phyloP scores from a whole-genome alignment of 2,113 vertebrate species.

The Stegostoma tigrinum region DNA sequence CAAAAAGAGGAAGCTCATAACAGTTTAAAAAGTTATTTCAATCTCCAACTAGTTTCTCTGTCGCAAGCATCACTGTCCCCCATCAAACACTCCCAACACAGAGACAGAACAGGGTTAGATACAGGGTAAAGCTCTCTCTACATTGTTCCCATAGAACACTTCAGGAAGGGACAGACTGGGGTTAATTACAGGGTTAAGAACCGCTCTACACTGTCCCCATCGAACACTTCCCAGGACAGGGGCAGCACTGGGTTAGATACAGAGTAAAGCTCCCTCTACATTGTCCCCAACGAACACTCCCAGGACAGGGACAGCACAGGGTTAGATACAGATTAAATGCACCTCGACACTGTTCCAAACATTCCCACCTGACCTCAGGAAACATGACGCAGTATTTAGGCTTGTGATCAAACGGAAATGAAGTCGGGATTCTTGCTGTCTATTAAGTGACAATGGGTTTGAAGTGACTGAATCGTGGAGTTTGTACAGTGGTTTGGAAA shows the following conservation, averaged over 20 bases:
- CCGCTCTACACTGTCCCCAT: too few relatives aligned
- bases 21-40: background rate
- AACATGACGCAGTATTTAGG: background rate
- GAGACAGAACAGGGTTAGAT: background rate
- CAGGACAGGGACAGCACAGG: too few relatives aligned
- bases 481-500: background rate
- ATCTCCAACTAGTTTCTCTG: slow-evolving; percentile 5
- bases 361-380: too few relatives aligned
- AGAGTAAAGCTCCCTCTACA: too few relatives aligned
- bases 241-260: too few relatives aligned
- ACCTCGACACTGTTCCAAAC: too few relatives aligned
- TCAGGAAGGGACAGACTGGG: background rate
- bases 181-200: background rate
- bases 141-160: background rate
- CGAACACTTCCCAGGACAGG: too few relatives aligned
- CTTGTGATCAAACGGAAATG: background rate
- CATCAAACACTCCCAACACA: background rate
- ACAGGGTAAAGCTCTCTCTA: background rate
- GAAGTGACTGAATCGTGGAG: background rate
- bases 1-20: background rate
- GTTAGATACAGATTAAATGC: too few relatives aligned
- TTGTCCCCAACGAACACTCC: too few relatives aligned
- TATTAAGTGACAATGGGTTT: background rate
- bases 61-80: background rate
- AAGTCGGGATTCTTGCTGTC: background rate